Conservation (phyloP, 2,888 invertebrate genomes). For the Petrolisthes cinctipes region DNA sequence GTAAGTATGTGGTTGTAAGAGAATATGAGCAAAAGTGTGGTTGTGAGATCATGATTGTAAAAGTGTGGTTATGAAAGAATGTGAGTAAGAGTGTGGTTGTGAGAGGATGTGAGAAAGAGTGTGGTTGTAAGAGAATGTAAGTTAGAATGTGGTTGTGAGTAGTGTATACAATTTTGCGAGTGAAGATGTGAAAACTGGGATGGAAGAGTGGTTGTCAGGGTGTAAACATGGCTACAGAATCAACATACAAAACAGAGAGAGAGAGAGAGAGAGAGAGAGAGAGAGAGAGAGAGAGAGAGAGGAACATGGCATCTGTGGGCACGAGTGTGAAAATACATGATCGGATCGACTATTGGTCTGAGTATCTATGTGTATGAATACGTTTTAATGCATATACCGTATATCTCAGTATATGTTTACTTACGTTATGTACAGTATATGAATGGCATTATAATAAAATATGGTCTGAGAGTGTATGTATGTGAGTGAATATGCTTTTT, state of each 20-base stretch:
- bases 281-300: conserved; percentile 21
- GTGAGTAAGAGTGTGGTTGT: too few species aligned
- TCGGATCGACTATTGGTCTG: too few species aligned
- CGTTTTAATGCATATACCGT: neutral
- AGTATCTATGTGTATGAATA: too few species aligned
- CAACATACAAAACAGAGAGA: neutral
- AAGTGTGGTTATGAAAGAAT: too few species aligned
- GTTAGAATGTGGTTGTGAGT: neutral
- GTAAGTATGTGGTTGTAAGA: too few species aligned
- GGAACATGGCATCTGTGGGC: neutral
- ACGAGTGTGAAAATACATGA: too few species aligned
- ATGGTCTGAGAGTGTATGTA: too few species aligned
- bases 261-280: conserved; percentile 23
- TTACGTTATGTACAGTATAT: neutral
- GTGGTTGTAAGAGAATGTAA: neutral
- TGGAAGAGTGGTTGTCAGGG: neutral
- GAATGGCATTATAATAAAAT: neutral
- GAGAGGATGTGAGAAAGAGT: neutral
- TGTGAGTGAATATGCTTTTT: too few species aligned
- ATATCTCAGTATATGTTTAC: conserved; percentile 22
- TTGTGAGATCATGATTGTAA: too few species aligned
- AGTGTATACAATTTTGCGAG: neutral
- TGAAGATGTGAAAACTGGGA: neutral
- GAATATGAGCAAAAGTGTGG: too few species aligned
- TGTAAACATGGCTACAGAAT: neutral